Conservation (phyloP, 2,113 vertebrate species). For the Pomatostomus ruficeps region DNA sequence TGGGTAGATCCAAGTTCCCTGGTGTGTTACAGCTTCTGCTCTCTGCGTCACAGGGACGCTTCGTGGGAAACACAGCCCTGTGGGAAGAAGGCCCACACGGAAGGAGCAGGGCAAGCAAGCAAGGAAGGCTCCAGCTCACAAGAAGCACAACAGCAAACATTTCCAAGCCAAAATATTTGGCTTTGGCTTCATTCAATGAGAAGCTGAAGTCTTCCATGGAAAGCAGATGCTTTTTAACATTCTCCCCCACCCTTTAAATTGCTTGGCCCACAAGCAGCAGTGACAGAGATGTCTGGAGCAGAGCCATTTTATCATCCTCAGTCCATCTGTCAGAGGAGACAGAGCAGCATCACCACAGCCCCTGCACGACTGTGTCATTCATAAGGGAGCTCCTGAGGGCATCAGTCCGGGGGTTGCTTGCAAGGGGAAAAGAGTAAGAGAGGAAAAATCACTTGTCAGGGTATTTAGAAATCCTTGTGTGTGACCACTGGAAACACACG, state of each 20-base stretch:
- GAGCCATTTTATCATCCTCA: slow-evolving; percentile 22
- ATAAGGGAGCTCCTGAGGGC: not conserved
- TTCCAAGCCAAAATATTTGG: not conserved
- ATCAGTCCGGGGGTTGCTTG: not conserved
- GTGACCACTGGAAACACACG: not conserved
- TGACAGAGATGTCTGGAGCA: slow-evolving; percentile 7
- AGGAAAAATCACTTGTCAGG: not conserved
- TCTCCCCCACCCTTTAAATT: slow-evolving; percentile 5
- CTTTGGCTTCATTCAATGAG: slow-evolving; percentile 25
- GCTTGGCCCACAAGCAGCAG: slow-evolving; percentile 24
- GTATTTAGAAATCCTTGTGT: not conserved
- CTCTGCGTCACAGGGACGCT: not conserved
- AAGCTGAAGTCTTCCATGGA: slow-evolving; percentile 15
- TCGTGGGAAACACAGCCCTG: not conserved
- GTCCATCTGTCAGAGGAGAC: slow-evolving; percentile 29
- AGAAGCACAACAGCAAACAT: not conserved
- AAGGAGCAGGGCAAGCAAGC: not conserved
- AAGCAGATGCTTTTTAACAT: slow-evolving; percentile 58
- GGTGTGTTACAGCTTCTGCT: not conserved
- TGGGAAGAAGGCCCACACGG: not conserved
- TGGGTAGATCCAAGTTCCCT: not conserved
- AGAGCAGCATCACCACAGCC: not conserved
- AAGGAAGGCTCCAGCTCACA: not conserved
- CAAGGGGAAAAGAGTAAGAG: not conserved
- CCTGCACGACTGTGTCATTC: fast-evolving